Evolutionary conservation across 1,140 invertebrate genomes (phyloP), one percentile per base, ranked within the genome.

Genomic region (Trichomalopsis sarcophagae): DNA sequence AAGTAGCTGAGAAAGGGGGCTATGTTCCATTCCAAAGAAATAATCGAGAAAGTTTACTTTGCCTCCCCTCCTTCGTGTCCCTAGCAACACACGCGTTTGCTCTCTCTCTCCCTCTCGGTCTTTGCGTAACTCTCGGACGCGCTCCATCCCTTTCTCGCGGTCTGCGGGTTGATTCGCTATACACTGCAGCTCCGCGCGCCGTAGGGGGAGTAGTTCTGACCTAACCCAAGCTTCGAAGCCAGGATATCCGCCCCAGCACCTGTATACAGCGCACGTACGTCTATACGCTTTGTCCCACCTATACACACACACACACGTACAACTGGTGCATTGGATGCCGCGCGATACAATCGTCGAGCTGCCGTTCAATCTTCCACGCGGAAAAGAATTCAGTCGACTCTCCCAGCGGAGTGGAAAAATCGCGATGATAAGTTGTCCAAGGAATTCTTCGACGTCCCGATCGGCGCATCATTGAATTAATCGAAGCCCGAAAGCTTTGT

Each of bases 361-460:
- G 84, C 84, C 86, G 87, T 87, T 88, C 86, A 86, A 88, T 88
- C 84, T 87, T 87, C 82, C 81, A 47, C 71, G 69, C 23, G 23
- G 30, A 55, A 81, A 82, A 55, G 69, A 86, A 86, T 82, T 86
- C 81, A 86, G 82, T 62, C 55, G 55, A 62, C 55, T 62, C 55
- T 62, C 21, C 55, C 55, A 62, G 17, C 17, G 55, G 55, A 62
- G 55, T 62, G 55, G 55, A 86, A 84, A 75, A 76, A 36, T 44
- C 85, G 50, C 71, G 44, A 44, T 62, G 62, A 44, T 87, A 87
- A 81, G 75, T 85, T 87, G 87, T 87, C 84, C 77, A 62, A 55
- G 82, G 68, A 81, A 87, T 77, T 85, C 84, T 87, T 81, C 87
- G 85, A 87, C 83, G 84, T 83, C 69, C 73, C 36, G 80, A 85